Evolutionary conservation across 2,888 invertebrate species (phyloP).

Genomic region (Nephrotoma guestfalica): DNA sequence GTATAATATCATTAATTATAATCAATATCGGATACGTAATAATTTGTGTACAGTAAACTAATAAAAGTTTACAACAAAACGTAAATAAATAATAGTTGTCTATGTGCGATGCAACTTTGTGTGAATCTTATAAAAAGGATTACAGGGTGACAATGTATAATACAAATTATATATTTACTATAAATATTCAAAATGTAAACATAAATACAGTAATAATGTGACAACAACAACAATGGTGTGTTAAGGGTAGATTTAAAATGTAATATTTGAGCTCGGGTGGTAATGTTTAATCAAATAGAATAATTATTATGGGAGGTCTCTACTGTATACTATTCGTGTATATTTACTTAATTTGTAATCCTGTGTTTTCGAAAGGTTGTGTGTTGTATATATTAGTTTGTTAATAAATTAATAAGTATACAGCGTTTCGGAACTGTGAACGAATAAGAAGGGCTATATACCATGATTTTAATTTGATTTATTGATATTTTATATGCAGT

Average conservation of each 20-base stretch:
- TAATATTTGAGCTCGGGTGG: not conserved
- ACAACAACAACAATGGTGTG: not conserved
- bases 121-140: not conserved
- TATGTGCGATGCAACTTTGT: not conserved
- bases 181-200: not conserved
- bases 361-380: not conserved
- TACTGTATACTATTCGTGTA: not conserved
- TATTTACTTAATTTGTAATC: not conserved
- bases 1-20: not conserved
- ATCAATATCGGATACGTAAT: not conserved
- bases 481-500: not conserved
- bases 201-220: not conserved
- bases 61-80: not conserved
- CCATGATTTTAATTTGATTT: not conserved
- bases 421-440: not conserved
- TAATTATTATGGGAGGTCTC: not conserved
- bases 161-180: not conserved
- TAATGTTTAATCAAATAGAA: not conserved
- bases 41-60: not conserved
- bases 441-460: not conserved
- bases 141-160: not conserved
- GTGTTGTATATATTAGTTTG: not conserved
- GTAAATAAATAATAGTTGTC: not conserved
- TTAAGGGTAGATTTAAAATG: not conserved
- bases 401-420: not conserved